phyloP scores from a whole-genome alignment of 2,113 vertebrate species.

The Phodopus roborovskii region DNA sequence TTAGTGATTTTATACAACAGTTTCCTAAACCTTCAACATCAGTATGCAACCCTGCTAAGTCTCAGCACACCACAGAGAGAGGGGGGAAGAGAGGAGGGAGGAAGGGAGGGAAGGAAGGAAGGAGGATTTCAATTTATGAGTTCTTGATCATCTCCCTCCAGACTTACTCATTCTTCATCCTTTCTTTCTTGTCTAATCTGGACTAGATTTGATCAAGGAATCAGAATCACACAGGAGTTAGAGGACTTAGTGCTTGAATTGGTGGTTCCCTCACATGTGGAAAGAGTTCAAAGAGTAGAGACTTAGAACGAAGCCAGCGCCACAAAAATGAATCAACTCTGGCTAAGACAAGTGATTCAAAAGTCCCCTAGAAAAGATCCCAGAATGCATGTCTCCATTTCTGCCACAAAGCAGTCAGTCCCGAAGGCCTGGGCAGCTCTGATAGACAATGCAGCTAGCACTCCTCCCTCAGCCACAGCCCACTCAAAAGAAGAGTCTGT shows the following conservation, averaged over 20 bases:
- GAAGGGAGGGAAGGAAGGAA: neutral
- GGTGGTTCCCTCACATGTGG: neutral
- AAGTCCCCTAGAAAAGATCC: neutral
- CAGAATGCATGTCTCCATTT: neutral
- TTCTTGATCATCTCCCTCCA: neutral
- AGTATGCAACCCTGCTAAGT: neutral
- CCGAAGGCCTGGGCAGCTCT: neutral
- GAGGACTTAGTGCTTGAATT: neutral
- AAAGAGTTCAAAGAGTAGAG: neutral
- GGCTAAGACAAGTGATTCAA: neutral
- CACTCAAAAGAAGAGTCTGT: neutral
- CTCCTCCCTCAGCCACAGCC: too few relatives aligned
- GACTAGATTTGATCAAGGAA: neutral
- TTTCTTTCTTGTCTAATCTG: neutral
- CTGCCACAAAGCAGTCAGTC: neutral
- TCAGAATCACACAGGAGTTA: neutral
- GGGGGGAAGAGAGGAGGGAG: neutral
- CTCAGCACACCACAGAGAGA: neutral
- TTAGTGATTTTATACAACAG: neutral
- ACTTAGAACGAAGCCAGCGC: neutral
- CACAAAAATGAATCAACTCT: neutral
- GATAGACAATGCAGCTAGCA: neutral
- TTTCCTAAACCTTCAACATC: neutral
- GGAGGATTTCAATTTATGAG: neutral
- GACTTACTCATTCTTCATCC: neutral